Evolutionary conservation across 1,140 invertebrate species (phyloP), one percentile per base, ranked within the genome.

Genomic region (Lepidurus apus): DNA sequence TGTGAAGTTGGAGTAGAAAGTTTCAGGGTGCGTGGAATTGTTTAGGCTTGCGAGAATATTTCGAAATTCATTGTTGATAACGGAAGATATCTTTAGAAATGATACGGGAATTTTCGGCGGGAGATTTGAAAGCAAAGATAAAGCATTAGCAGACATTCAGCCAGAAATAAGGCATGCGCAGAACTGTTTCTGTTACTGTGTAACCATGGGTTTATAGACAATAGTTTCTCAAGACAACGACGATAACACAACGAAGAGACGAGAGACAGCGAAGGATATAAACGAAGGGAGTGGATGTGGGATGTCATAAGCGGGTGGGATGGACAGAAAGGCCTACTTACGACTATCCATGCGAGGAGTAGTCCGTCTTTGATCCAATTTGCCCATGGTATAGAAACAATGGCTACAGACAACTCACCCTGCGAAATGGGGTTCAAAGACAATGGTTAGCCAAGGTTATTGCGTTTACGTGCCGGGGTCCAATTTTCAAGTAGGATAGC

Each of bases 251-350:
- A 65, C 13, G 53, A n/a, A n/a, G 17, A 65, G 21, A 7, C 53
- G 13, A 65, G 53, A 65, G 53, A 65, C 17, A 65, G 53, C 17
- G 21, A 65, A 65, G 53, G 21, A 65, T 13, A 65, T n/a, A 21
- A 65, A 17, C 6, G 7, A 65, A 65, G 17, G 53, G 53, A 65
- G 53, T 65, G 53, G 53, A 65, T 65, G 17, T 65, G n/a, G 53
- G 53, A 13, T 65, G 53, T 65, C 8, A 47, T 10, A 17, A 21
- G 13, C 13, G 53, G 17, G 53, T n/a, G 53, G 53, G 53, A 65
- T 17, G 53, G 21, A 65, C 53, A 65, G 53, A 65, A 34, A 77
- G 76, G 78, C 78, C 75, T 74, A 81, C 78, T 80, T 79, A 75
- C 73, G 78, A 79, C 78, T 76, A 45, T 79, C 74, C 74, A 79